Evolutionary conservation across 1,140 invertebrate genomes (phyloP).

Genomic region (Chironomus tepperi): DNA sequence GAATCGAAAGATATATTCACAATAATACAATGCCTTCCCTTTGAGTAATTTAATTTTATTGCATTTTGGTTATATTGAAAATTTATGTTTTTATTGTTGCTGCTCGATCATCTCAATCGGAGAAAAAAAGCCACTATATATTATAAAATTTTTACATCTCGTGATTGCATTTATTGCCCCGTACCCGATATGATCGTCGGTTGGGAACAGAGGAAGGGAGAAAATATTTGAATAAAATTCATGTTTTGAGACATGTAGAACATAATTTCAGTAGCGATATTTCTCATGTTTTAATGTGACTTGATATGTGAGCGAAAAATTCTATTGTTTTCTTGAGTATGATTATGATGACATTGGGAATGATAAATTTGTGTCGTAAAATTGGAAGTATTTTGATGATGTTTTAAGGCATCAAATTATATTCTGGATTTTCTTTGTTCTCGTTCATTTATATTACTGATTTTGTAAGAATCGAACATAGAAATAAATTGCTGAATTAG

Average conservation of each 20-base stretch:
- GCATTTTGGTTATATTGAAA: neutral
- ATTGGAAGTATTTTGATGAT: too few species aligned
- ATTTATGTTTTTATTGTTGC: constrained; percentile 22
- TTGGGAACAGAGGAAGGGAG: neutral
- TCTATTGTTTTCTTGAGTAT: neutral
- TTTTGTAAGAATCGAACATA: too few species aligned
- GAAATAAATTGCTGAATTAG: too few species aligned
- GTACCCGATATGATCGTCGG: neutral
- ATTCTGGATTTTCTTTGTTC: too few species aligned
- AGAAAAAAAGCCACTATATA: neutral
- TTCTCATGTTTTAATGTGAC: constrained; percentile 23
- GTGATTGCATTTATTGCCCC: neutral
- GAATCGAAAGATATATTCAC: neutral
- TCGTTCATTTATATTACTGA: too few species aligned
- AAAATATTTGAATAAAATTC: constrained; percentile 5
- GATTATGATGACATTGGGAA: neutral
- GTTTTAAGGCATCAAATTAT: too few species aligned
- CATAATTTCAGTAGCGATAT: constrained; percentile 24
- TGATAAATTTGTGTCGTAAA: too few species aligned
- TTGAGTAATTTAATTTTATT: constrained; percentile 24
- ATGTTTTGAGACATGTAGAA: constrained; percentile 16
- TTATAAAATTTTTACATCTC: neutral
- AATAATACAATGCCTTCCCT: constrained; percentile 10
- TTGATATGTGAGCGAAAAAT: constrained; percentile 22
- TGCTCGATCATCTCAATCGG: neutral